A percentile compares a stretch with the other conserved stretches of the same genome.
Conservation (phyloP, 2,797 vertebrate species). For the Chrysocyon brachyurus region DNA sequence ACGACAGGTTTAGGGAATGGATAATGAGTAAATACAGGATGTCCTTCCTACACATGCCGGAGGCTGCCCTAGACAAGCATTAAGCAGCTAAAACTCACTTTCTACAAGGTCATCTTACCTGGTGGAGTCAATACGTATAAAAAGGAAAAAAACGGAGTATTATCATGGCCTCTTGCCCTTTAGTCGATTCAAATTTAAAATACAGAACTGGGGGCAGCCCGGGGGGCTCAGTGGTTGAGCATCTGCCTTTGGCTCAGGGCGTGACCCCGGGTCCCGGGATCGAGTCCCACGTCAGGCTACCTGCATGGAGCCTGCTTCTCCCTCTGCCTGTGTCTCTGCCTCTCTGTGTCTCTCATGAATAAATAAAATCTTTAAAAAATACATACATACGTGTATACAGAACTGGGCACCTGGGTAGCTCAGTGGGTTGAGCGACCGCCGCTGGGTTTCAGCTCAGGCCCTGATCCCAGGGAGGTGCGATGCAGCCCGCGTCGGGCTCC, state of each 20-base stretch:
- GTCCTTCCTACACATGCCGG: neutral
- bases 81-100: neutral
- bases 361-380: too few species aligned
- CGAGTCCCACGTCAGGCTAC: too few species aligned
- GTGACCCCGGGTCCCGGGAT: too few species aligned
- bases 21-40: neutral
- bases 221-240: too few species aligned
- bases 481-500: neutral
- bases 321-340: too few species aligned
- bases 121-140: neutral
- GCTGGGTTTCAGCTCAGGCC: neutral
- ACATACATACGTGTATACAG: too few species aligned
- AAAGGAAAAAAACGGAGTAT: neutral
- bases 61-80: neutral
- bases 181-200: neutral
- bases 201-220: accelerated
- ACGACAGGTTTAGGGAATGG: neutral
- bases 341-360: too few species aligned
- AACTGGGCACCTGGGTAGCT: neutral
- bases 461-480: neutral
- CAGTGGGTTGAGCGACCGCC: accelerated
- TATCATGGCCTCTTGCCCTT: neutral
- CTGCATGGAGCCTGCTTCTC: too few species aligned
- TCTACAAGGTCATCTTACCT: neutral
- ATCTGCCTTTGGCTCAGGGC: too few species aligned